These are phyloP conservation scores for Protomyctophum bolini DNA, from an alignment of 2,113 vertebrate genomes.

Conservation along the genomic window DNA sequence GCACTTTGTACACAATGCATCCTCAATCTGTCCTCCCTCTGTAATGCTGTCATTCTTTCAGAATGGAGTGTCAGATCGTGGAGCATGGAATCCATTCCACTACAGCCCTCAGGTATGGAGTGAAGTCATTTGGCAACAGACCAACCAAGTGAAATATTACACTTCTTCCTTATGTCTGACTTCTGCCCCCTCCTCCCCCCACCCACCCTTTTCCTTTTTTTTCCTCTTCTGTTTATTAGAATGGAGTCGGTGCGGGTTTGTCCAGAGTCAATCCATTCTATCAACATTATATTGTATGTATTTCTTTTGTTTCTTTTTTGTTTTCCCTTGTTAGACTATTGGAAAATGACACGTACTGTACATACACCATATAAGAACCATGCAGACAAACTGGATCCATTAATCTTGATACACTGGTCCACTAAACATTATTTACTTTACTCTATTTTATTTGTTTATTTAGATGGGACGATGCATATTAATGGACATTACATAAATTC, in stretches of 20 bases:
- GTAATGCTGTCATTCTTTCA: constrained; percentile 9
- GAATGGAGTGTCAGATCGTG: background rate
- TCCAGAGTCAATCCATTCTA: constrained; percentile 43
- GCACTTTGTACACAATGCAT: too few relatives aligned
- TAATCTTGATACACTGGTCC: too few relatives aligned
- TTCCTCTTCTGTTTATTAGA: constrained; percentile 18
- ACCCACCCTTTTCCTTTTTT: too few relatives aligned
- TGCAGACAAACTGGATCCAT: too few relatives aligned
- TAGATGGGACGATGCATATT: too few relatives aligned
- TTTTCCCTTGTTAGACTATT: background rate
- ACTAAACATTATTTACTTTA: too few relatives aligned
- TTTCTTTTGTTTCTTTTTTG: background rate
- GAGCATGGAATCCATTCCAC: background rate
- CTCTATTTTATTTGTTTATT: too few relatives aligned
- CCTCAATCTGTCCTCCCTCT: background rate
- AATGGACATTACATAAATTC: too few relatives aligned
- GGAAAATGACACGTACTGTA: background rate
- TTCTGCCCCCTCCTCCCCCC: too few relatives aligned
- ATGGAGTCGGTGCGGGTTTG: constrained; percentile 1
- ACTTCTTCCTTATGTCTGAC: background rate
- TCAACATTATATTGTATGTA: constrained; percentile 27
- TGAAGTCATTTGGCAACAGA: background rate
- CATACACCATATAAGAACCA: too few relatives aligned
- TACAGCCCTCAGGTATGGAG: constrained; percentile 12
- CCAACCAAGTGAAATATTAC: background rate